Percentiles rank a stretch among this genome's conserved stretches.
Conservation (phyloP, 2,797 vertebrate genomes). For the Parauchenoglanis ngamensis region DNA sequence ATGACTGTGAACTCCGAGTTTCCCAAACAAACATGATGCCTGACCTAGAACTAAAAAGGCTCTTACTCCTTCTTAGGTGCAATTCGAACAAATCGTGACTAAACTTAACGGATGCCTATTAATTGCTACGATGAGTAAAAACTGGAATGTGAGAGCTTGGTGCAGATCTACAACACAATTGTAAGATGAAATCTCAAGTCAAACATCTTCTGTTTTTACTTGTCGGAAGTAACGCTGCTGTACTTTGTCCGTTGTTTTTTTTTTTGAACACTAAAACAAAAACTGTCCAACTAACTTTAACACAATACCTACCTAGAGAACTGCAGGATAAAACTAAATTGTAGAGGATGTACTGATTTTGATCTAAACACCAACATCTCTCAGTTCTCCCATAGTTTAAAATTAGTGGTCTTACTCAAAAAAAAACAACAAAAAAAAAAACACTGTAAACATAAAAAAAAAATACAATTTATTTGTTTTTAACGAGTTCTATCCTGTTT, state of each 20-base stretch:
- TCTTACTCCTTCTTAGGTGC: not conserved
- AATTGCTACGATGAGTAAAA: slow-evolving; percentile 15
- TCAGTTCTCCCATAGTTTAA: slow-evolving; percentile 65
- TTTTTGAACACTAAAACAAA: slow-evolving; percentile 57
- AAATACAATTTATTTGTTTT: slow-evolving; percentile 57
- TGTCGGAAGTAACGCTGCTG: slow-evolving; percentile 33
- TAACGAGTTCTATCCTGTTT: slow-evolving; percentile 51
- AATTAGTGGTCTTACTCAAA: slow-evolving; percentile 77
- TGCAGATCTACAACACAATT: slow-evolving; percentile 20
- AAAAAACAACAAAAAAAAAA: slow-evolving; percentile 55
- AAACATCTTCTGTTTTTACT: slow-evolving; percentile 13
- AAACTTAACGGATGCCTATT: not conserved
- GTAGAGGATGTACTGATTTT: slow-evolving; percentile 54
- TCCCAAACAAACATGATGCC: slow-evolving; percentile 3
- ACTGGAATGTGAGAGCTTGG: slow-evolving; percentile 5
- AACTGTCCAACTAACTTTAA: slow-evolving; percentile 59
- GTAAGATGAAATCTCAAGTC: not conserved
- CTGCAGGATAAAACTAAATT: slow-evolving; percentile 65
- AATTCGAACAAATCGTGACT: slow-evolving; percentile 11
- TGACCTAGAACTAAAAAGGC: slow-evolving; percentile 11
- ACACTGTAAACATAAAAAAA: slow-evolving; percentile 74
- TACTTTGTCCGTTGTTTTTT: slow-evolving; percentile 24
- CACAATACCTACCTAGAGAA: slow-evolving; percentile 77
- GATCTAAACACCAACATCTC: slow-evolving; percentile 67
- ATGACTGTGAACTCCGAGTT: slow-evolving; percentile 13